These are phyloP conservation scores for Amblyjoppa fuscipennis DNA, from an alignment of 2,888 invertebrate genomes.

Conservation along the genomic window DNA sequence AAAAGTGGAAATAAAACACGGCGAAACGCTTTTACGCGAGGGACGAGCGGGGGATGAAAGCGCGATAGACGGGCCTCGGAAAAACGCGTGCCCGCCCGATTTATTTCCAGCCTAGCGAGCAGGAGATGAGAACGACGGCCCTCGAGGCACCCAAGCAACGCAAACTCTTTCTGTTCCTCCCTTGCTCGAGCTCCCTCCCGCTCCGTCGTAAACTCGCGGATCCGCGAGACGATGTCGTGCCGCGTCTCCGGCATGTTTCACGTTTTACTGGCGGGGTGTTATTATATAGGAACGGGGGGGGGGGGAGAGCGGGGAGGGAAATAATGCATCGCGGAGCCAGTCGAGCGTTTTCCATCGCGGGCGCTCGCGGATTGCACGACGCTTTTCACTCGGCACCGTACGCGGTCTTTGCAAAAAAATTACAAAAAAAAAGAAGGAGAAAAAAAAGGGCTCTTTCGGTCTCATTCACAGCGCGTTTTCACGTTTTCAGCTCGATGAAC, in stretches of 20 bases:
- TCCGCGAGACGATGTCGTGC: constrained; percentile 14
- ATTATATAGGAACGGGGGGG: background rate
- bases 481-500: constrained; percentile 36
- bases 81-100: constrained; percentile 49
- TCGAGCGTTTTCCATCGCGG: constrained; percentile 2
- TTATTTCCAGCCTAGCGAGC: constrained; percentile 59
- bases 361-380: constrained; percentile 16
- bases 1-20: background rate
- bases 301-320: background rate
- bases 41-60: background rate
- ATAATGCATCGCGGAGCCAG: constrained; percentile 20
- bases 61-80: constrained; percentile 14
- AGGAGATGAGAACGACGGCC: constrained; percentile 57
- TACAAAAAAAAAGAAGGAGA: background rate
- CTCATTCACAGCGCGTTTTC: constrained; percentile 44
- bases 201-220: constrained; percentile 1
- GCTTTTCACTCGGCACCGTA: constrained; percentile 14
- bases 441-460: constrained; percentile 23
- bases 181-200: background rate
- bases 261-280: constrained; percentile 30
- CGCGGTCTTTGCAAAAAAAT: background rate
- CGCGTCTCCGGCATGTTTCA: constrained; percentile 10
- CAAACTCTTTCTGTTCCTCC: constrained; percentile 9
- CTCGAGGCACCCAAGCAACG: constrained; percentile 40
- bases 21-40: constrained; percentile 31